Conservation (phyloP, 2,888 invertebrate genomes). For the Lacanobia wlatinum region DNA sequence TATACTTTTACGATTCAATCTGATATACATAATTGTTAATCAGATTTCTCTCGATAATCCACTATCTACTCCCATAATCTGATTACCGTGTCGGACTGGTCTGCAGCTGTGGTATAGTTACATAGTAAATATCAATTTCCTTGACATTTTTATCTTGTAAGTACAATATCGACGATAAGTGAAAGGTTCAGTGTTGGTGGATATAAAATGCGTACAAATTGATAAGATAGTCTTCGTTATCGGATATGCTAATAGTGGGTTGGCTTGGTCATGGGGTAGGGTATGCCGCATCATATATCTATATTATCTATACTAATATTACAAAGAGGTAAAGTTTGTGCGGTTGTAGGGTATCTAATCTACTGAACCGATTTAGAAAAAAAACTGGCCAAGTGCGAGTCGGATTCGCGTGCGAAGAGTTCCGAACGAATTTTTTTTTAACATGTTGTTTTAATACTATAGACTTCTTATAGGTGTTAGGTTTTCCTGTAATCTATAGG, state of each 20-base stretch:
- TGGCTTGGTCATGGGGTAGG: background rate
- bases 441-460: too few relatives aligned
- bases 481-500: too few relatives aligned
- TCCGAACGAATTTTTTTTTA: too few relatives aligned
- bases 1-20: constrained; percentile 4
- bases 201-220: constrained; percentile 22
- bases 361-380: too few relatives aligned
- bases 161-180: constrained; percentile 1
- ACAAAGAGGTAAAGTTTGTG: too few relatives aligned
- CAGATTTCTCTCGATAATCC: constrained; percentile 39
- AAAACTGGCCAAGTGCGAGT: too few relatives aligned
- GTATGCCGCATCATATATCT: too few relatives aligned
- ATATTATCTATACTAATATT: too few relatives aligned
- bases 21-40: constrained; percentile 24
- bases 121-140: constrained; percentile 4
- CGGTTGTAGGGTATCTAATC: too few relatives aligned
- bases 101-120: background rate
- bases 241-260: constrained; percentile 15
- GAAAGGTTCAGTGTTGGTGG: background rate
- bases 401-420: too few relatives aligned
- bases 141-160: constrained; percentile 19
- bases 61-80: constrained; percentile 33
- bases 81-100: constrained; percentile 18
- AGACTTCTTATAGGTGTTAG: too few relatives aligned
- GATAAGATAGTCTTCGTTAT: constrained; percentile 26